Evolutionary conservation across 2,888 invertebrate genomes (phyloP).

Genomic region (Carcina quercana): DNA sequence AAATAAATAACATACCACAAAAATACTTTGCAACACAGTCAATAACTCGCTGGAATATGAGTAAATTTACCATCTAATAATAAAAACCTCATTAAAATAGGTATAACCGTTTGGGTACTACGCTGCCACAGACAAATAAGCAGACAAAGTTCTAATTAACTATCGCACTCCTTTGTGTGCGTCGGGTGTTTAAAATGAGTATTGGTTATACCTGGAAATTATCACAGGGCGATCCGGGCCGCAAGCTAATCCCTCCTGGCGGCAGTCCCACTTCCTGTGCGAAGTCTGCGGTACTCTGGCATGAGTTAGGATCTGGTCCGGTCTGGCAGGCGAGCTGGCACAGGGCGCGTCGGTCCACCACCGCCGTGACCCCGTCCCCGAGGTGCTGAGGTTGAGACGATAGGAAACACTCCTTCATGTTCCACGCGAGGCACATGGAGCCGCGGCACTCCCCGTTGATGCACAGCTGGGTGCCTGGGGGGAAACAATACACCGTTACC

Average conservation of each 20-base stretch:
- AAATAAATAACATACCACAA: no score
- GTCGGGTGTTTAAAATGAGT: no score
- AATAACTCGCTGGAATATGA: no score
- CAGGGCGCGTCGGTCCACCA: constrained; percentile 87
- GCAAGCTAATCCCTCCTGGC: constrained; percentile 86
- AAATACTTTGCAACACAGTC: no score
- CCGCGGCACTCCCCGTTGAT: constrained; percentile 94
- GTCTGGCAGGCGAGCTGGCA: constrained; percentile 98
- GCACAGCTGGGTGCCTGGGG: constrained; percentile 82
- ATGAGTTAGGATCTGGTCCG: constrained; percentile 81
- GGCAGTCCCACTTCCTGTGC: constrained; percentile 82
- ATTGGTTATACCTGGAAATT: constrained; percentile 86
- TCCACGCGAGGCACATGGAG: constrained; percentile 96
- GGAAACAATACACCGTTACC: background rate
- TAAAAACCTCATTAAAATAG: no score
- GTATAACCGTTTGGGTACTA: no score
- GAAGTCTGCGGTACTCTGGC: constrained; percentile 92
- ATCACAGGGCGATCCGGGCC: constrained; percentile 98
- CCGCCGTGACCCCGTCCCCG: constrained; percentile 62
- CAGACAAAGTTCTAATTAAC: no score
- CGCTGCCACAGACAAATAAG: no score
- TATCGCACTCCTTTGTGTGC: no score
- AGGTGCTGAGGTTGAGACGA: constrained; percentile 82
- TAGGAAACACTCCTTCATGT: constrained; percentile 95
- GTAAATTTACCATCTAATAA: no score